Conservation (phyloP, 2,113 vertebrate species). For the Cervus canadensis region DNA sequence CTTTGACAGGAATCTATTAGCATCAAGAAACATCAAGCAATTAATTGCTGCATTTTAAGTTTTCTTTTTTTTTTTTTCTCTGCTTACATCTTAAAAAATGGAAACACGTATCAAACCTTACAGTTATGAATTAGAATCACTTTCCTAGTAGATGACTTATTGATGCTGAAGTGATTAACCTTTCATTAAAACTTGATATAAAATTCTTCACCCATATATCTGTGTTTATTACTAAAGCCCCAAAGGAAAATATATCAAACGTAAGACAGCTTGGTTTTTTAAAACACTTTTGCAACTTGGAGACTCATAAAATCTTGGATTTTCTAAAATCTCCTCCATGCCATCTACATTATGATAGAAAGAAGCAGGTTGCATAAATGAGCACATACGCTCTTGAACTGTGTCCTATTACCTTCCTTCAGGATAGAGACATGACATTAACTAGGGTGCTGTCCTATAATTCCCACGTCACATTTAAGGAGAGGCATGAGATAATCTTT, state of each 20-base stretch:
- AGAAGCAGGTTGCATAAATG: neutral
- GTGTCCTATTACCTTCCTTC: neutral
- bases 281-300: conserved; percentile 8
- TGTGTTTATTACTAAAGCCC: conserved; percentile 42
- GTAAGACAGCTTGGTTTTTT: neutral
- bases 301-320: conserved; percentile 27
- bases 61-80: conserved; percentile 42
- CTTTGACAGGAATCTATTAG: conserved; percentile 38
- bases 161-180: conserved; percentile 66
- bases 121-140: conserved; percentile 43
- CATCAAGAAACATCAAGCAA: neutral
- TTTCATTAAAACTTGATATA: conserved; percentile 69
- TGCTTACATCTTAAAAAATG: conserved; percentile 45
- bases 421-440: neutral
- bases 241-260: conserved; percentile 53
- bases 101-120: conserved; percentile 39
- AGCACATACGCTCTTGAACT: neutral
- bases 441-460: neutral
- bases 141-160: conserved; percentile 47
- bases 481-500: neutral
- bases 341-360: neutral
- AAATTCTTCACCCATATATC: conserved; percentile 59
- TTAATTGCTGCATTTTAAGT: conserved; percentile 30
- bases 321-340: neutral
- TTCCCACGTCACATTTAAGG: neutral